Percentiles rank a stretch among this genome's conserved stretches.
phyloP scores from a whole-genome alignment of 2,888 invertebrate species.

The Drosophila tripunctata region DNA sequence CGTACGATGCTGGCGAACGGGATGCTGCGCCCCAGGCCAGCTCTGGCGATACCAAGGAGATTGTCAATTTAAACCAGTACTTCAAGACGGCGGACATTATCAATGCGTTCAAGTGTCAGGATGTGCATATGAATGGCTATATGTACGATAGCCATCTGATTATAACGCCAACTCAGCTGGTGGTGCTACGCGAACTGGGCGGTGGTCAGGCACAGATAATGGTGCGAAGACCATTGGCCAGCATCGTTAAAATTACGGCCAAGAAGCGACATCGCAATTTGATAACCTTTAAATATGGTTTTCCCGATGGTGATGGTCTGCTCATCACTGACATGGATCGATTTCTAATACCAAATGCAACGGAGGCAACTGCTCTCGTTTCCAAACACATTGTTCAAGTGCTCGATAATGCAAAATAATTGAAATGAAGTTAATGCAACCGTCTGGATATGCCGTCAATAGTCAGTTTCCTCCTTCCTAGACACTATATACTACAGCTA shows the following conservation, averaged over 20 bases:
- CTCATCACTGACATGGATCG: constrained; percentile 95
- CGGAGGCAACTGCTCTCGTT: constrained; percentile 94
- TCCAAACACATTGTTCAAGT: constrained; percentile 93
- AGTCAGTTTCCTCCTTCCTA: constrained; percentile 23
- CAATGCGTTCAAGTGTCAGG: constrained; percentile 95
- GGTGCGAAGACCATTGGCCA: constrained; percentile 93
- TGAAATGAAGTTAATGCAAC: not conserved
- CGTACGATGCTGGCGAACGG: constrained; percentile 56
- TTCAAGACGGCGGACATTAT: constrained; percentile 93
- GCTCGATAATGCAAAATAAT: constrained; percentile 81
- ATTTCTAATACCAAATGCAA: constrained; percentile 96
- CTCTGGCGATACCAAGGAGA: constrained; percentile 89
- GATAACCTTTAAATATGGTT: constrained; percentile 98
- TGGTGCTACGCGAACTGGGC: constrained; percentile 91
- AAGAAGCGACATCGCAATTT: constrained; percentile 97
- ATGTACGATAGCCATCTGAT: constrained; percentile 95
- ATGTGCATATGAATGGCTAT: constrained; percentile 94
- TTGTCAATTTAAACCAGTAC: constrained; percentile 92
- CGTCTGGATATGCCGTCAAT: constrained; percentile 2
- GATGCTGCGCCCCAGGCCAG: constrained; percentile 80
- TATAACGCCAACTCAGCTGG: constrained; percentile 93
- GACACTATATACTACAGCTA: constrained; percentile 19
- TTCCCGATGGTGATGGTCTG: constrained; percentile 91
- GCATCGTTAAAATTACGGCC: constrained; percentile 98
- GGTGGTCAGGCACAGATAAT: constrained; percentile 93